These are phyloP conservation scores for Turnix velox DNA, from an alignment of 2,113 vertebrate genomes.

Conservation along the genomic window DNA sequence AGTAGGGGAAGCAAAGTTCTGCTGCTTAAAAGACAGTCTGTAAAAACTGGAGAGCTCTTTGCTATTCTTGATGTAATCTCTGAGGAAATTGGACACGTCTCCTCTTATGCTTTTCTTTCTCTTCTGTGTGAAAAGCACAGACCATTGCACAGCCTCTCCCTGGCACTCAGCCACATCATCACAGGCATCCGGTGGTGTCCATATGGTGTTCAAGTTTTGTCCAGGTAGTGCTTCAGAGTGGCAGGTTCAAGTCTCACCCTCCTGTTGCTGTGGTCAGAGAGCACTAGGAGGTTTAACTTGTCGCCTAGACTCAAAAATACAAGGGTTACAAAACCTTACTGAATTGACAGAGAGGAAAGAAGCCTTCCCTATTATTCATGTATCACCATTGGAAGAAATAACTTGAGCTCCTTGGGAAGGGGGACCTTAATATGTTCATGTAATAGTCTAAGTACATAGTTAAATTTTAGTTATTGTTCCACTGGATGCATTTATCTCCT, in stretches of 20 bases:
- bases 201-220: background rate
- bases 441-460: background rate
- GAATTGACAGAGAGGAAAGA: background rate
- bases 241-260: background rate
- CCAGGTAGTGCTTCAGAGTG: background rate
- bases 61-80: background rate
- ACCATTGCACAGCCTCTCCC: background rate
- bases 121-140: accelerated
- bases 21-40: background rate
- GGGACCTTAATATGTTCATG: background rate
- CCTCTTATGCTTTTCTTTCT: background rate
- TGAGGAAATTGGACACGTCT: background rate
- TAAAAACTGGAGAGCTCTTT: background rate
- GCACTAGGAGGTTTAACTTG: background rate
- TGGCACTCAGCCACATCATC: background rate
- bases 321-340: background rate
- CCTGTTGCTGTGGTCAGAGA: background rate
- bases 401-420: background rate
- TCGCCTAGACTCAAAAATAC: background rate
- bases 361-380: background rate
- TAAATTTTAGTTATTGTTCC: background rate
- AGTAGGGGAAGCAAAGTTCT: background rate
- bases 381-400: background rate
- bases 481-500: background rate
- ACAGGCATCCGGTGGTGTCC: accelerated